phyloP scores from a whole-genome alignment of 35 echinoderm and acorn worm species.

The Strongylocentrotus purpuratus region DNA sequence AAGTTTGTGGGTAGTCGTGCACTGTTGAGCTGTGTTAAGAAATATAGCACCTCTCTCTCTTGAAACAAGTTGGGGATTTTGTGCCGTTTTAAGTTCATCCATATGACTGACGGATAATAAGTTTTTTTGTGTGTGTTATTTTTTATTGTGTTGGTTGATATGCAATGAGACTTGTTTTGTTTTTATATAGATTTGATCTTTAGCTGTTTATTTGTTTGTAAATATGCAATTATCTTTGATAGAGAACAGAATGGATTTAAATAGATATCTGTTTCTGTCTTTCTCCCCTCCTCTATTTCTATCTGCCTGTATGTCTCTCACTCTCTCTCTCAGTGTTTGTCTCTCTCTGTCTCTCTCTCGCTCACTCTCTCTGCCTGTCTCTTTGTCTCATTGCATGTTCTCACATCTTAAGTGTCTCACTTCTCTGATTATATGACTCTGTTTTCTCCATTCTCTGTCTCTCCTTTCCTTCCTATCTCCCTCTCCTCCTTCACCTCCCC shows the following conservation, averaged over 20 bases:
- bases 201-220: background rate
- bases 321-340: no score
- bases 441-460: no score
- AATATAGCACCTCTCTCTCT: background rate
- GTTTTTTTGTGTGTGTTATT: background rate
- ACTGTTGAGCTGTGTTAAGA: background rate
- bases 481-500: background rate
- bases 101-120: background rate
- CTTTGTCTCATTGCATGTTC: background rate
- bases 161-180: background rate
- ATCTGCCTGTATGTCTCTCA: background rate
- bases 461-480: no score
- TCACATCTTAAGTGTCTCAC: no score
- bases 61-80: background rate
- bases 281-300: background rate
- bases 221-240: slow-evolving; percentile 13
- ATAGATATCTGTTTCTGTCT: background rate
- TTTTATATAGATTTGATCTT: slow-evolving; percentile 14
- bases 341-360: background rate
- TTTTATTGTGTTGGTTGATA: background rate
- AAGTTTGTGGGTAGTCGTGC: background rate
- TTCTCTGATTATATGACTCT: no score
- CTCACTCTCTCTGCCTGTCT: background rate
- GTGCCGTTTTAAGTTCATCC: background rate
- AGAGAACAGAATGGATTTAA: background rate